Evolutionary conservation across 2,113 vertebrate species (phyloP).

Genomic region (Sigmodon hispidus): DNA sequence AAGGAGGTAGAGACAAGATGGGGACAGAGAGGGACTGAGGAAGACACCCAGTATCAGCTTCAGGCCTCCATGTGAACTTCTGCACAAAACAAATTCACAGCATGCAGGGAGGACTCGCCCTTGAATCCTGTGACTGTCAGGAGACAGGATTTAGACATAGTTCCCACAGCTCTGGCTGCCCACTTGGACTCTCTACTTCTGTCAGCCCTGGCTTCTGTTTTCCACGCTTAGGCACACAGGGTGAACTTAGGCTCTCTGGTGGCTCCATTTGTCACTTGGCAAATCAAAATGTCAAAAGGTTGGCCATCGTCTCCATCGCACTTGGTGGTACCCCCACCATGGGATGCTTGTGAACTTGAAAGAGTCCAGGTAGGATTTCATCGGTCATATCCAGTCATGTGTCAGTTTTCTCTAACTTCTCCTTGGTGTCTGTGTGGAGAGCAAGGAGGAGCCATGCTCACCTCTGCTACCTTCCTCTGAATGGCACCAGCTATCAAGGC

Average conservation of each 20-base stretch:
- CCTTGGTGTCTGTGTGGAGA: background rate
- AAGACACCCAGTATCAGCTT: background rate
- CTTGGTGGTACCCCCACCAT: background rate
- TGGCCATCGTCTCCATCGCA: background rate
- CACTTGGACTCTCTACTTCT: background rate
- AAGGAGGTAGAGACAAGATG: background rate
- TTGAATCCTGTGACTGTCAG: too few relatives aligned
- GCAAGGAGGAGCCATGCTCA: background rate
- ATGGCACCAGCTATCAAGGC: background rate
- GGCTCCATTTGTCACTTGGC: background rate
- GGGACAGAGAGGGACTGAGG: background rate
- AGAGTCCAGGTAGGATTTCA: too few relatives aligned
- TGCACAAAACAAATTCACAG: too few relatives aligned
- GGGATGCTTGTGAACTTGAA: background rate
- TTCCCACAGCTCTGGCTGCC: background rate
- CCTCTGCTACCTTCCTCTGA: background rate
- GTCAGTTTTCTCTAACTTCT: fast-evolving
- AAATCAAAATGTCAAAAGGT: background rate
- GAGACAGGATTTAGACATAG: too few relatives aligned
- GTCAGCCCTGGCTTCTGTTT: background rate
- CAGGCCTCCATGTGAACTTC: background rate
- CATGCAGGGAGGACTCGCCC: fast-evolving
- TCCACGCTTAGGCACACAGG: background rate
- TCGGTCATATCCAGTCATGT: too few relatives aligned
- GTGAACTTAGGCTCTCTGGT: background rate